Evolutionary conservation across 2,113 vertebrate genomes (phyloP), one percentile per base, ranked within the genome.

Genomic region (Coptodon rendalli): DNA sequence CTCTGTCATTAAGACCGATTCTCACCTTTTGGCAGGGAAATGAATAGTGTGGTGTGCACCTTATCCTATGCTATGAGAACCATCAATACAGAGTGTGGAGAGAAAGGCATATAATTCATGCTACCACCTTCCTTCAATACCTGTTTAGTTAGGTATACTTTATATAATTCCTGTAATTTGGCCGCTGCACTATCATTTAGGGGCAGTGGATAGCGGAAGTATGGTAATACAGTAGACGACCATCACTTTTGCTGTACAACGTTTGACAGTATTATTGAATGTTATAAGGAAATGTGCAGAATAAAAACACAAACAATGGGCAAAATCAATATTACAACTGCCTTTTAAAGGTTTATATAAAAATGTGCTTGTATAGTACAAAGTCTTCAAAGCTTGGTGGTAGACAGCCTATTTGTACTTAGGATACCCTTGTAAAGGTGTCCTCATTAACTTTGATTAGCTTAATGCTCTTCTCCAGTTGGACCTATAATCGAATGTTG

Each of bases 1-100:
- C 86, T 81, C 86, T 54, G 87, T 94, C 90, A 88, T 93, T 84
- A 90, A 86, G 73, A 89, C 66, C 40, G 85, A 93, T 85, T 87
- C 91, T 88, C 73, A 91, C 86, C 86, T 78, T 86, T 85, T 89
- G 87, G 57, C 85, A 86, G 45, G n/a, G 73, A 87, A 91, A 93
- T 89, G 76, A 89, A 90, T 87, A 73, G 82, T n/a, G 10, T 59
- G 10, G 59, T 50, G 57, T 83, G 82, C 84, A 63, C 81, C 34
- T 80, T 45, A 68, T 78, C 76, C 61, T 85, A 84, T 80, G 36
- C 80, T 84, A 85, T 81, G 36, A 86, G 31, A 87, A 78, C 71
- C 45, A 78, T 52, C 45, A 78, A 50, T 78, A 52, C 27, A 78
- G 27, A 52, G 73, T 78, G 17, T 56, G 76, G 16, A 80, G 14